Percentiles rank a stretch among this genome's conserved stretches.
Conservation (phyloP, 2,888 invertebrate genomes). For the Dolichomitus sp. region DNA sequence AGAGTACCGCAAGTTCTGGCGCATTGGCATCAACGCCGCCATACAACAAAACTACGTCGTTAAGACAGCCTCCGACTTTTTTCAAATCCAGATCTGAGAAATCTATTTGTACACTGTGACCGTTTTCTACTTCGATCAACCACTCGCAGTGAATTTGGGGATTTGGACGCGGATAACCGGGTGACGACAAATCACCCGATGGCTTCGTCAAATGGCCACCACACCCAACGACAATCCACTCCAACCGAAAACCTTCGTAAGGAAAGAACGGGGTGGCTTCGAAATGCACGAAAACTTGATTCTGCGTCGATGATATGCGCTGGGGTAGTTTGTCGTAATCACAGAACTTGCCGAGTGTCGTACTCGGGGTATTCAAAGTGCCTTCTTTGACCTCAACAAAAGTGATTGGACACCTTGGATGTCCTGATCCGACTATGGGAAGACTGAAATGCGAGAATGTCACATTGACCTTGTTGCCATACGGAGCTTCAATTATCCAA, state of each 20-base stretch:
- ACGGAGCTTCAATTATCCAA: constrained; percentile 92
- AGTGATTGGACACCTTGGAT: constrained; percentile 88
- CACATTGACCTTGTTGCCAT: constrained; percentile 93
- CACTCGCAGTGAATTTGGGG: constrained; percentile 90
- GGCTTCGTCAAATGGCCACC: constrained; percentile 89
- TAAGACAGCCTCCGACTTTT: constrained; percentile 87
- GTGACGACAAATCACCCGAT: constrained; percentile 88
- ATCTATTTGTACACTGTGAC: constrained; percentile 90
- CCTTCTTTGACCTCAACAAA: constrained; percentile 88
- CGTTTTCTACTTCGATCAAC: constrained; percentile 90
- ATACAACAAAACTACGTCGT: constrained; percentile 88
- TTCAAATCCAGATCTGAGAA: constrained; percentile 90
- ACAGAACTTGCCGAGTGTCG: constrained; percentile 76
- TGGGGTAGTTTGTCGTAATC: constrained; percentile 83
- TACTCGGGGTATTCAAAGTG: constrained; percentile 73
- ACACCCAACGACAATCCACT: constrained; percentile 94
- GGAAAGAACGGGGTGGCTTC: constrained; percentile 88
- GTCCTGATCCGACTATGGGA: constrained; percentile 80
- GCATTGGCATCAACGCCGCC: constrained; percentile 89
- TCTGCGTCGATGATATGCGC: constrained; percentile 88
- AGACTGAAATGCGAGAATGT: constrained; percentile 94
- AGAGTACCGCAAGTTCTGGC: constrained; percentile 89
- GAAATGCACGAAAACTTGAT: constrained; percentile 90
- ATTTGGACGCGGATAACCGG: constrained; percentile 89
- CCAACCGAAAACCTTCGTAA: constrained; percentile 92